Evolutionary conservation across 2,888 invertebrate species (phyloP), one percentile per base, ranked within the genome.

Genomic region (Hipparchia semele): DNA sequence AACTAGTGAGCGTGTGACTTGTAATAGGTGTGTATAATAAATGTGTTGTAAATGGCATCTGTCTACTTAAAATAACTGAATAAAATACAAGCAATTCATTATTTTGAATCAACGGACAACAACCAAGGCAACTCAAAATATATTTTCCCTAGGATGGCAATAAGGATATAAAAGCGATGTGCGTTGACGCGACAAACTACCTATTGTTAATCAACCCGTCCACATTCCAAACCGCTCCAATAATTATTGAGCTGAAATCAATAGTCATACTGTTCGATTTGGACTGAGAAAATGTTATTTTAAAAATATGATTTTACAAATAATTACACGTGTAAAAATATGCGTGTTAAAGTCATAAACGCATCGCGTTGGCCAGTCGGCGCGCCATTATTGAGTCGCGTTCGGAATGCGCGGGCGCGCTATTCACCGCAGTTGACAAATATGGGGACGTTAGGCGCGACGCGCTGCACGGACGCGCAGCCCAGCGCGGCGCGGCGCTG

Each of bases 341-440:
- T 2, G 39, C 39, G 39, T 39, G 39, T 39, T 39, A 2, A 39
- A 39, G 39, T 39, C 39, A 5, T 39, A 39, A 39, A 5, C 39
- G 2, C 39, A 39, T 39, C 2, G 23, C 23, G 23, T 23, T 23
- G 23, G 23, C 23, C 23, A 23, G 23, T 23, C 23, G 0, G 23
- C 23, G 23, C 23, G 23, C 23, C 23, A 23, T 23, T 23, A 23
- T 23, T 23, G 23, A 23, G 23, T 23, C 23, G 23, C 23, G n/a
- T 61, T 13, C 49, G 51, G 64, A 66, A 58, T 45, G 71, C n/a
- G n/a, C 9, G 13, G 45, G 62, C 23, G 53, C 78, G 81, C 46
- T 33, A 76, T 58, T 78, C 87, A 86, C 83, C 82, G 81, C 84
- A 84, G 79, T 81, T 80, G 83, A 84, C 82, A 82, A 83, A 78